Conservation (phyloP, 2,113 vertebrate genomes). For the Campylomormyrus tamandua region DNA sequence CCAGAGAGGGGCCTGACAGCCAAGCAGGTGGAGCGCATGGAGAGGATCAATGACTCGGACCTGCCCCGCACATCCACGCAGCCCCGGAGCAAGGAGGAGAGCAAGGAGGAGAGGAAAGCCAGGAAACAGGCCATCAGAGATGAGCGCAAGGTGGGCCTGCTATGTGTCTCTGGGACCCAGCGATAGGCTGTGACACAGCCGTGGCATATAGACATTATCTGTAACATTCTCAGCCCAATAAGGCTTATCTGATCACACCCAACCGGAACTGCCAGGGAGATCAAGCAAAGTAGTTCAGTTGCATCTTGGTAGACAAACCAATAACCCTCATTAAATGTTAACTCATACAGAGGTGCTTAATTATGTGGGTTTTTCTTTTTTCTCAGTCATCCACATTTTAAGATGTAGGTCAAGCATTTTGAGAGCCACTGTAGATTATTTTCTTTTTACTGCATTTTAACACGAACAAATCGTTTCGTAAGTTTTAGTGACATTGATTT, state of each 20-base stretch:
- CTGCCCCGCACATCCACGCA: slow-evolving; percentile 71
- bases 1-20: slow-evolving; percentile 67
- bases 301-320: not conserved
- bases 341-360: not conserved
- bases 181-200: not conserved
- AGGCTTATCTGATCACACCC: not conserved
- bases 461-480: not conserved
- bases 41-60: slow-evolving; percentile 76
- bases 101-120: slow-evolving; percentile 67
- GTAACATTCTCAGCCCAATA: not conserved
- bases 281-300: not conserved
- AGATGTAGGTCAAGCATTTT: not conserved
- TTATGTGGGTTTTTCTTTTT: not conserved
- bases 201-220: not conserved
- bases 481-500: not conserved
- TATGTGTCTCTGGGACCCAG: not conserved
- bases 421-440: not conserved
- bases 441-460: not conserved
- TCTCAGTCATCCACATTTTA: not conserved
- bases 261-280: not conserved
- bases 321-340: not conserved
- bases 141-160: slow-evolving; percentile 75
- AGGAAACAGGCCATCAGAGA: slow-evolving; percentile 82
- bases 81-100: slow-evolving; percentile 67
- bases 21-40: slow-evolving; percentile 79